Percentiles rank a stretch among this genome's conserved stretches.
Conservation (phyloP, 2,113 vertebrate species). For the Chaetops frenatus region DNA sequence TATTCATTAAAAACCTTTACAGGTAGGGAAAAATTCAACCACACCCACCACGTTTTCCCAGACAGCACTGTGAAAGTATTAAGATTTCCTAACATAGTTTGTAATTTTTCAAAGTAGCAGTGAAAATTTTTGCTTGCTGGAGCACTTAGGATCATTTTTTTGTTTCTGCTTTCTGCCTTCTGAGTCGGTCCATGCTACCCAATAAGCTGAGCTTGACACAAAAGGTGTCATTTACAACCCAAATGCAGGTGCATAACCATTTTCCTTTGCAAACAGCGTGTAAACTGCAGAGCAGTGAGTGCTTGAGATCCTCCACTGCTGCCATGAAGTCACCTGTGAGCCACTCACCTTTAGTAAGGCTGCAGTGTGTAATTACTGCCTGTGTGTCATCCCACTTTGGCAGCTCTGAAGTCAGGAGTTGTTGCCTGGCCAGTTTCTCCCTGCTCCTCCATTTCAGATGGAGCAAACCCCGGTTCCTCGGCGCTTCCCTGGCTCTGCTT, state of each 20-base stretch:
- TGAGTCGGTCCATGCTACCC: not conserved
- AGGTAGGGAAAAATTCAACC: not conserved
- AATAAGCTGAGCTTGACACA: not conserved
- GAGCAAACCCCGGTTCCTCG: not conserved
- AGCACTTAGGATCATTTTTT: not conserved
- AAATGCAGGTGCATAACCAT: not conserved
- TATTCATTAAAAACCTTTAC: not conserved
- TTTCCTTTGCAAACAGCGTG: not conserved
- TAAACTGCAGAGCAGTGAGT: not conserved
- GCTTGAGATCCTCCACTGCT: not conserved
- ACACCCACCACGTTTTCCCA: not conserved
- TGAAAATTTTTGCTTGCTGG: not conserved
- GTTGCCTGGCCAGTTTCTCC: constrained; percentile 64
- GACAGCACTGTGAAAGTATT: not conserved
- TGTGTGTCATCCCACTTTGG: constrained; percentile 30
- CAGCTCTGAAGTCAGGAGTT: constrained; percentile 33
- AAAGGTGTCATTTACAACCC: constrained; percentile 5
- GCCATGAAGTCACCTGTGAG: not conserved
- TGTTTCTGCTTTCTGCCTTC: not conserved
- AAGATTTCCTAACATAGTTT: not conserved
- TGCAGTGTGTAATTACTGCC: constrained; percentile 28
- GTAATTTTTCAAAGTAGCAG: not conserved
- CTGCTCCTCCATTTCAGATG: constrained; percentile 24
- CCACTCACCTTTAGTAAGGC: not conserved
- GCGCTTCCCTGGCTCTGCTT: not conserved